Evolutionary conservation across 2,113 vertebrate species (phyloP).

Genomic region (Chitala chitala): DNA sequence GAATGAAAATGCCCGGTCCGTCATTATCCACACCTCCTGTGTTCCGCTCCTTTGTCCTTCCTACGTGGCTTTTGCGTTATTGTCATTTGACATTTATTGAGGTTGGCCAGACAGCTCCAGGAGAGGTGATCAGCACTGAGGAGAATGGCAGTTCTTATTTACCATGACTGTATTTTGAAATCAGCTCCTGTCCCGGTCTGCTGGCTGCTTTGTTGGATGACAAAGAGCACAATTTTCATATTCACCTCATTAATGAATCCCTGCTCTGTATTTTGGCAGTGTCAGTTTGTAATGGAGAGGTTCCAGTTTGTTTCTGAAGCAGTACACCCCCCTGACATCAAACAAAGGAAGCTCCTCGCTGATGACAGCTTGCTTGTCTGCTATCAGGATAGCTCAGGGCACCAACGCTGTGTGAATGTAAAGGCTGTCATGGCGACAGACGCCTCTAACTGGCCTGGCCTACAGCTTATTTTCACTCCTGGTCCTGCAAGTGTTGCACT

Average conservation of each 20-base stretch:
- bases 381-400: not conserved
- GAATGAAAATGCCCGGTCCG: too few relatives aligned
- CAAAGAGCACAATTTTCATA: not conserved
- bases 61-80: too few relatives aligned
- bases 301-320: not conserved
- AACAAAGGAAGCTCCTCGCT: not conserved
- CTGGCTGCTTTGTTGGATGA: too few relatives aligned
- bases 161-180: not conserved
- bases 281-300: not conserved
- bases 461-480: too few relatives aligned
- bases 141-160: not conserved
- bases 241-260: constrained; percentile 4
- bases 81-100: too few relatives aligned
- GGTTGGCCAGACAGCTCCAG: too few relatives aligned
- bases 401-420: not conserved
- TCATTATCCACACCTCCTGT: too few relatives aligned
- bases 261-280: not conserved
- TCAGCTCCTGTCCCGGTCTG: not conserved
- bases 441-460: not conserved
- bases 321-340: not conserved
- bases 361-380: constrained; percentile 1
- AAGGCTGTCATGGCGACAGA: not conserved
- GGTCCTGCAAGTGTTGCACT: too few relatives aligned
- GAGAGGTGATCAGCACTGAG: too few relatives aligned
- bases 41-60: too few relatives aligned